phyloP scores from a whole-genome alignment of 2,888 invertebrate species.

The Stenodema calcarata region DNA sequence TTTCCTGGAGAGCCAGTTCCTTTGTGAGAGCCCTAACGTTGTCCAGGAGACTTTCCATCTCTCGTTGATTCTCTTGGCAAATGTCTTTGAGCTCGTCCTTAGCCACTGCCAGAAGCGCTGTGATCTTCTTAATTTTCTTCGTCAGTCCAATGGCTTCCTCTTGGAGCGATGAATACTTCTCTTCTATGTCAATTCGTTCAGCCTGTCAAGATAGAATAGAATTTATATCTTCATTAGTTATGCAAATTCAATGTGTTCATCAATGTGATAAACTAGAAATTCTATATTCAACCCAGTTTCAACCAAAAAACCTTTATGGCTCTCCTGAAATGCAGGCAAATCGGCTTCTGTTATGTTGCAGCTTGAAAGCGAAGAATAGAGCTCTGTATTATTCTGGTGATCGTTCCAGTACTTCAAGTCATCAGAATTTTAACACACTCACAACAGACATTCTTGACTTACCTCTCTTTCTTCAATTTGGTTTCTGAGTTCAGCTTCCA shows the following conservation, averaged over 20 bases:
- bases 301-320: no score
- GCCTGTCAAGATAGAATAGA: conserved; percentile 65
- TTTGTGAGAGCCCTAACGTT: conserved; percentile 87
- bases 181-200: conserved; percentile 91
- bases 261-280: no score
- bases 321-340: no score
- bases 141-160: conserved; percentile 94
- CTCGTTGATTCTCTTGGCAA: conserved; percentile 93
- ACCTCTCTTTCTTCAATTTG: conserved; percentile 87
- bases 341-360: no score
- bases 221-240: no score
- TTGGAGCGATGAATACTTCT: conserved; percentile 91
- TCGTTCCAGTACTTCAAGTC: no score
- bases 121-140: conserved; percentile 88
- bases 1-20: conserved; percentile 88
- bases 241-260: no score
- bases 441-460: not conserved
- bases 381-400: no score
- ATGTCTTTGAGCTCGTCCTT: conserved; percentile 85
- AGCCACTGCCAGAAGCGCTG: conserved; percentile 83
- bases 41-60: conserved; percentile 95
- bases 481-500: conserved; percentile 81
- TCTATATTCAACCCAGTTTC: no score
- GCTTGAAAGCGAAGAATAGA: no score
- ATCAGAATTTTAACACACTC: not conserved